phyloP scores from a whole-genome alignment of 2,113 vertebrate species.

The Galbula dea region DNA sequence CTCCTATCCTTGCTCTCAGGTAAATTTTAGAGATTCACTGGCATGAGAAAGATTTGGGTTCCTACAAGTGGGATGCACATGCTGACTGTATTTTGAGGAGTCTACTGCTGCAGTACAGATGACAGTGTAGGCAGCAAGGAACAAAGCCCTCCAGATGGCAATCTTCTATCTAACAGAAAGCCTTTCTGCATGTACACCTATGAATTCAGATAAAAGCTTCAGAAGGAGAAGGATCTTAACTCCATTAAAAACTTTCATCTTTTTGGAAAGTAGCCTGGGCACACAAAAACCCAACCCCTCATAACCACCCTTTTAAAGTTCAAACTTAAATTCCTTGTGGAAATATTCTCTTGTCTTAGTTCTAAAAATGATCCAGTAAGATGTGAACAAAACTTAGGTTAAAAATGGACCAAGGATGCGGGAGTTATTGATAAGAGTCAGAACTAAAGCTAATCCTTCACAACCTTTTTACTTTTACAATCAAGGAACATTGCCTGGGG shows the following conservation, averaged over 20 bases:
- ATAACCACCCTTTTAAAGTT: not conserved
- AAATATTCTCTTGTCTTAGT: not conserved
- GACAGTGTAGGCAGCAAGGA: rapidly evolving
- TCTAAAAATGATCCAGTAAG: not conserved
- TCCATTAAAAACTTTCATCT: not conserved
- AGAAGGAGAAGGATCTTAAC: not conserved
- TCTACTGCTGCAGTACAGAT: not conserved
- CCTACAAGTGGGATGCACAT: rapidly evolving
- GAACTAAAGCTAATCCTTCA: not conserved
- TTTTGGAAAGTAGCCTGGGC: not conserved
- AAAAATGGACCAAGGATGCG: not conserved
- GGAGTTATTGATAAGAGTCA: not conserved
- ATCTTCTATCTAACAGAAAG: not conserved
- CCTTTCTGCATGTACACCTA: rapidly evolving
- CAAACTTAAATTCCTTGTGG: not conserved
- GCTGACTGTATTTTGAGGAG: not conserved
- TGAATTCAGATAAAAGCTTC: not conserved
- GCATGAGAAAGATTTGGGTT: not conserved
- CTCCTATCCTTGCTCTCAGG: not conserved
- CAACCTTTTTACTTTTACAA: not conserved
- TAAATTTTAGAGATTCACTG: rapidly evolving
- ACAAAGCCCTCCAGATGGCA: not conserved
- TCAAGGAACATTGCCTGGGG: not conserved
- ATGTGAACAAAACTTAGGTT: not conserved
- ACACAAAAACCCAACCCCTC: not conserved